Evolutionary conservation across 2,888 invertebrate species (phyloP).

Genomic region (Lumbricus terrestris): DNA sequence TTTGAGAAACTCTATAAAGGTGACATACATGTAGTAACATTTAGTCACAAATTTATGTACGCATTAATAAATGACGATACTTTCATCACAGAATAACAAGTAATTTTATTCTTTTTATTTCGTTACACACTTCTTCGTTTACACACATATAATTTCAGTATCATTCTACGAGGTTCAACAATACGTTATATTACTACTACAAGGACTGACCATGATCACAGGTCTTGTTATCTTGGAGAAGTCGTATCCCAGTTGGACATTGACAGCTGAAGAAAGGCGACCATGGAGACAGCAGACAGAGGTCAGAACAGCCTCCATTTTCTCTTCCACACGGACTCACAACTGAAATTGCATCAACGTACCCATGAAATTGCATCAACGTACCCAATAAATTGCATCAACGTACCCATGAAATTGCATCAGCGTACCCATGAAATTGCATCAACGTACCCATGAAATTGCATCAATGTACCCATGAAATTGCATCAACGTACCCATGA

Average conservation of each 20-base stretch:
- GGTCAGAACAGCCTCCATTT: constrained; percentile 87
- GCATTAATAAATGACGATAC: too few relatives aligned
- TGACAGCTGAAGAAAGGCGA: constrained; percentile 71
- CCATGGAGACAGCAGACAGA: constrained; percentile 80
- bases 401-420: background rate
- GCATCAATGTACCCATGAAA: too few relatives aligned
- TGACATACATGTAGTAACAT: too few relatives aligned
- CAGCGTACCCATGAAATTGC: too few relatives aligned
- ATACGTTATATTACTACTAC: background rate
- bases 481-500: background rate
- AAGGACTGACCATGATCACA: constrained; percentile 72
- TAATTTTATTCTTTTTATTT: too few relatives aligned
- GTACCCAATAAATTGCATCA: background rate
- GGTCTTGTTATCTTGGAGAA: constrained; percentile 73
- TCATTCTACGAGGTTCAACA: background rate
- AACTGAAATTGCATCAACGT: constrained; percentile 57
- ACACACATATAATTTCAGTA: background rate
- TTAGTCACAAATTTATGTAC: background rate
- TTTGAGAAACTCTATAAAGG: background rate
- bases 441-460: background rate
- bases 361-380: background rate
- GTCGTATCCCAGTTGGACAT: constrained; percentile 80
- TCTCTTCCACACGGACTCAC: constrained; percentile 74
- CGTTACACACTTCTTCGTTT: too few relatives aligned
- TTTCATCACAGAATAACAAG: too few relatives aligned